Evolutionary conservation across 2,797 vertebrate genomes (phyloP).

Genomic region (Gymnothorax reevesii): DNA sequence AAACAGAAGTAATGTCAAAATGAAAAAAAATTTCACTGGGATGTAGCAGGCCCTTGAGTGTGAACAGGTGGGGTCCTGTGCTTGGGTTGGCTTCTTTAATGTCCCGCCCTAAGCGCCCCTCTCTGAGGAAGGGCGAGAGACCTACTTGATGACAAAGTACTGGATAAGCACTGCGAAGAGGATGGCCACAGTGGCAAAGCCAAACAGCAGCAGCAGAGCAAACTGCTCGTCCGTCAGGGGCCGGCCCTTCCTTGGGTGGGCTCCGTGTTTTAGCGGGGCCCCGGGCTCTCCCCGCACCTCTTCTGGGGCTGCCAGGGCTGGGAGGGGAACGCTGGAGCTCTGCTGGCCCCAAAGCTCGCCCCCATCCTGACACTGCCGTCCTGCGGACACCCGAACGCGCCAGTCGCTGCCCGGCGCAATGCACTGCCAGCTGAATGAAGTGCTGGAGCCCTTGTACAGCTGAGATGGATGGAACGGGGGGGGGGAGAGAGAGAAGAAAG

Average conservation of each 20-base stretch:
- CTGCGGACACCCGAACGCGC: slow-evolving; percentile 67
- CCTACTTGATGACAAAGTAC: slow-evolving; percentile 75
- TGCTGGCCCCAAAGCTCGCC: slow-evolving; percentile 70
- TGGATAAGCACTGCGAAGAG: slow-evolving; percentile 75
- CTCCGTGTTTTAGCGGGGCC: slow-evolving; percentile 5
- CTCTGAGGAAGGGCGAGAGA: slow-evolving; percentile 7
- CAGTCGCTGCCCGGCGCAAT: slow-evolving; percentile 68
- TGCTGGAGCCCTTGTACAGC: slow-evolving; percentile 76
- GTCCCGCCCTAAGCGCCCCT: background rate
- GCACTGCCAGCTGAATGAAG: slow-evolving; percentile 66
- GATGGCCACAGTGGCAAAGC: slow-evolving; percentile 70
- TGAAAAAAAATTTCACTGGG: slow-evolving; percentile 25
- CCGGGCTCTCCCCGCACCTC: slow-evolving; percentile 10
- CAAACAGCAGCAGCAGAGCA: slow-evolving; percentile 66
- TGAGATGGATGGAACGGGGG: slow-evolving; percentile 42
- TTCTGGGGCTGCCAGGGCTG: slow-evolving; percentile 51
- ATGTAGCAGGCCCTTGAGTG: slow-evolving; percentile 26
- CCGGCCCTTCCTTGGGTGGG: slow-evolving; percentile 36
- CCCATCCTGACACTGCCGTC: slow-evolving; percentile 65
- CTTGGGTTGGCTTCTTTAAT: slow-evolving; percentile 31
- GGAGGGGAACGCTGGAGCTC: slow-evolving; percentile 62
- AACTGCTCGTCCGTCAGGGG: slow-evolving; percentile 67
- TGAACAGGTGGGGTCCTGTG: slow-evolving; percentile 37
- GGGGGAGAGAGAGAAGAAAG: slow-evolving; percentile 1
- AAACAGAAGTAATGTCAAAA: slow-evolving; percentile 20